phyloP scores from a whole-genome alignment of 2,888 invertebrate genomes.

The Noctua pronuba region DNA sequence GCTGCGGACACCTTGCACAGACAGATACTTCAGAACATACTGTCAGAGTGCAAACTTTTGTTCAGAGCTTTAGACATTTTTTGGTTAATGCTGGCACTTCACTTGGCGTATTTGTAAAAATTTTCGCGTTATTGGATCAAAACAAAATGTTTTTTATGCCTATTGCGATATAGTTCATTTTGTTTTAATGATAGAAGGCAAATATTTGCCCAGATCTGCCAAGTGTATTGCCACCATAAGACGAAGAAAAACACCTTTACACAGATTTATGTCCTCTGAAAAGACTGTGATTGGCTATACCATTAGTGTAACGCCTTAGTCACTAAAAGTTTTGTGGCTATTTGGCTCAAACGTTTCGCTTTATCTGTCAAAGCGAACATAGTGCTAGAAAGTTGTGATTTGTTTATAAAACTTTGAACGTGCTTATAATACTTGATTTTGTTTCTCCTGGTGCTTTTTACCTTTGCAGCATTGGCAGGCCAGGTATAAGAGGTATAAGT shows the following conservation, averaged over 20 bases:
- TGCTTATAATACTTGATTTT: neutral
- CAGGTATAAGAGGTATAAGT: conserved; percentile 71
- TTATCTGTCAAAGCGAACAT: conserved; percentile 43
- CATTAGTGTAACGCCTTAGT: conserved; percentile 43
- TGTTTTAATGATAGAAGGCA: too few species aligned
- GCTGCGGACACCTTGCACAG: neutral
- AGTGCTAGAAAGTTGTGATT: conserved; percentile 30
- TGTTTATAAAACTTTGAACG: neutral
- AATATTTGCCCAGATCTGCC: too few species aligned
- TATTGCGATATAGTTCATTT: too few species aligned
- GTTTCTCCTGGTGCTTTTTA: conserved; percentile 18
- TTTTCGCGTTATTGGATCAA: too few species aligned
- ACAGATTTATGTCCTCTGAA: neutral
- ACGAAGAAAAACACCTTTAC: neutral
- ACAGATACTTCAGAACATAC: neutral
- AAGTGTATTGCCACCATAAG: too few species aligned
- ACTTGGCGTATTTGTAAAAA: too few species aligned
- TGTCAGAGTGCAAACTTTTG: neutral
- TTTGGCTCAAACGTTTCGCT: conserved; percentile 33
- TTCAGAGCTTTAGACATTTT: neutral
- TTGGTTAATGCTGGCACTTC: too few species aligned
- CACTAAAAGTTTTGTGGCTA: conserved; percentile 51
- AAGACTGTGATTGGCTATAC: neutral
- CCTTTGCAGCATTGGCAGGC: conserved; percentile 71
- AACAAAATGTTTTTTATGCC: too few species aligned